Evolutionary conservation across 1,140 invertebrate species (phyloP), one percentile per base, ranked within the genome.

Genomic region (Drosophila ohnishii): DNA sequence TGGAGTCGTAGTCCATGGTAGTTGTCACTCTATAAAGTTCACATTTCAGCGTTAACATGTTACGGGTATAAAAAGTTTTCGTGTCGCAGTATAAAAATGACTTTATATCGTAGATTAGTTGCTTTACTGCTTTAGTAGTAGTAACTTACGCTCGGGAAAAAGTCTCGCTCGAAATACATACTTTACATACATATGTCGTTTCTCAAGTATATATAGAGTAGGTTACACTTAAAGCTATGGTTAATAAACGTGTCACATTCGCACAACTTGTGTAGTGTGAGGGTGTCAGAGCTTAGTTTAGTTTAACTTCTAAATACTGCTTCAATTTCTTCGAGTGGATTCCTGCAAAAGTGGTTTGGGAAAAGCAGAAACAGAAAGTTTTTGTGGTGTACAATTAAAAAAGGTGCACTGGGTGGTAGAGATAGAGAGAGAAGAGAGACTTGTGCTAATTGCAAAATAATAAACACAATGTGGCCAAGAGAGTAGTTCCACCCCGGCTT

Each of bases 281-380:
- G 34, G 62, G 61, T 82, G 63, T 71, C 55, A 61, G 58, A 71
- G 72, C 59, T 77, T 88, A 88, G 64, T 80, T 72, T 80, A 83
- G 79, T 87, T 84, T 90, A 91, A 75, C 77, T 87, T 90, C 75
- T 91, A 91, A 91, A 91, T 91, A 91, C 90, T 90, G 90, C 90
- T 90, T 91, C 90, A 80, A 91, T 90, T 91, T 90, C 90, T 79
- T 91, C 90, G 66, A 91, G 87, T 81, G 90, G 90, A 81, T 91
- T 91, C 90, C 90, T 91, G 88, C 56, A 91, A 90, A 62, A 78
- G 77, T 90, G 74, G 66, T n/a, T 65, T 59, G 57, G 57, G 67
- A 47, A 14, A 79, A 90, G 75, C 84, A 89, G 78, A 84, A 88
- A 87, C 79, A 82, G 61, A 81, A 78, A 87, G 69, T 78, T 86